These are phyloP conservation scores for Eulemur rubriventer DNA, from an alignment of 2,797 vertebrate species.

Conservation along the genomic window DNA sequence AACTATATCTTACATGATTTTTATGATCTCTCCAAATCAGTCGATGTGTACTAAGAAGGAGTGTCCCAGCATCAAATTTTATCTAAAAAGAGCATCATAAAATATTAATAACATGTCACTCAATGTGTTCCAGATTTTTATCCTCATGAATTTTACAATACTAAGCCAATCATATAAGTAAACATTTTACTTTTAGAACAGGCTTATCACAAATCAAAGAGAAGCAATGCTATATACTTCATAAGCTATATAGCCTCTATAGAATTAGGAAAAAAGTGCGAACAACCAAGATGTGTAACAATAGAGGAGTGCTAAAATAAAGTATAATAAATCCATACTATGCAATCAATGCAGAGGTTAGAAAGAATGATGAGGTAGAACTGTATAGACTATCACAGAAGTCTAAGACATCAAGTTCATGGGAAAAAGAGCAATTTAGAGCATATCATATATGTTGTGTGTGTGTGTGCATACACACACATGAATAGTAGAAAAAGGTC, in stretches of 20 bases:
- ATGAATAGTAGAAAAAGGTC: background rate
- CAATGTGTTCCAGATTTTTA: background rate
- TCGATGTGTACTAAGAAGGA: constrained; percentile 95
- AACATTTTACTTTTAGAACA: background rate
- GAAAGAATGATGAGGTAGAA: background rate
- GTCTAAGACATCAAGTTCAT: background rate
- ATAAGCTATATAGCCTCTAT: background rate
- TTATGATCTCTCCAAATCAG: constrained; percentile 97
- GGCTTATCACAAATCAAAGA: constrained; percentile 36
- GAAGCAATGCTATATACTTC: background rate
- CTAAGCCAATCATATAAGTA: constrained; percentile 27
- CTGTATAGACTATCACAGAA: background rate
- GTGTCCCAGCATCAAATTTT: constrained; percentile 92
- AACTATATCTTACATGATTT: constrained; percentile 91
- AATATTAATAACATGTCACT: background rate
- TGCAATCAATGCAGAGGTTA: background rate
- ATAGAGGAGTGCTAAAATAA: background rate
- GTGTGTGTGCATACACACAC: background rate
- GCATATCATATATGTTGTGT: no score
- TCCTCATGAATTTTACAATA: background rate
- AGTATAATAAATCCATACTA: background rate
- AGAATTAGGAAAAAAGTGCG: background rate
- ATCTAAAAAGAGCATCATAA: constrained; percentile 84
- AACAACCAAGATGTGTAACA: background rate
- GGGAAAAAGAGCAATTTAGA: background rate